These are phyloP conservation scores for Pomacea maculata DNA, from an alignment of 1,140 invertebrate species.

Conservation along the genomic window DNA sequence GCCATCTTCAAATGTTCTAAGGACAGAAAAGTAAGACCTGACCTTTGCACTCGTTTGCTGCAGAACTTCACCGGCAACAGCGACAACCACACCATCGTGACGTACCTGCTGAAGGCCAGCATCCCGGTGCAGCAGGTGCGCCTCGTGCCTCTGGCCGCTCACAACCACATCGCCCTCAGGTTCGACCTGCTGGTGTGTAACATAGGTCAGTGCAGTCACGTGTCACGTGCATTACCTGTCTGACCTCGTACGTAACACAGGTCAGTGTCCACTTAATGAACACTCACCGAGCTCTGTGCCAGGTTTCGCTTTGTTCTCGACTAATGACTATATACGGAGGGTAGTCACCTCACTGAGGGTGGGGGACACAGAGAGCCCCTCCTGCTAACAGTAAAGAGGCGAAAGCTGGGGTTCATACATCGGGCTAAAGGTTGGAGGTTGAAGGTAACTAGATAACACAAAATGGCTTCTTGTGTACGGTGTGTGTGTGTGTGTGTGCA, in stretches of 20 bases:
- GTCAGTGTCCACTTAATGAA: no score
- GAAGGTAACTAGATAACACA: no score
- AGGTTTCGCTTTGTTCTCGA: no score
- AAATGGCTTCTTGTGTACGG: no score
- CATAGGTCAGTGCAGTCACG: constrained; percentile 28
- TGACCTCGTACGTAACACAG: no score
- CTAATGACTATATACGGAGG: no score
- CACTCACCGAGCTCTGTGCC: no score
- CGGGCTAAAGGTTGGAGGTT: no score
- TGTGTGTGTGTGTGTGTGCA: background rate
- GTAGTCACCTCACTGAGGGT: no score
- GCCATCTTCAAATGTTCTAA: no score
- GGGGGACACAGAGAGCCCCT: background rate
- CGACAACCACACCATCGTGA: constrained; percentile 41
- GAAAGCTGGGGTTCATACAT: no score
- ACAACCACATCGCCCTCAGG: constrained; percentile 35
- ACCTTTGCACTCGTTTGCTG: background rate
- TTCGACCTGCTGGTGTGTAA: constrained; percentile 49
- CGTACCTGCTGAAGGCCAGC: constrained; percentile 44
- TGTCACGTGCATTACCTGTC: no score
- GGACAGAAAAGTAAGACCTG: background rate
- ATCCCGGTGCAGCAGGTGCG: constrained; percentile 37
- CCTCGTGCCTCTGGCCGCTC: constrained; percentile 25
- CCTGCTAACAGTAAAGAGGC: background rate
- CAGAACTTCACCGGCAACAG: constrained; percentile 45